phyloP scores from a whole-genome alignment of 2,888 invertebrate species.

The Tanytarsus gracilentus region DNA sequence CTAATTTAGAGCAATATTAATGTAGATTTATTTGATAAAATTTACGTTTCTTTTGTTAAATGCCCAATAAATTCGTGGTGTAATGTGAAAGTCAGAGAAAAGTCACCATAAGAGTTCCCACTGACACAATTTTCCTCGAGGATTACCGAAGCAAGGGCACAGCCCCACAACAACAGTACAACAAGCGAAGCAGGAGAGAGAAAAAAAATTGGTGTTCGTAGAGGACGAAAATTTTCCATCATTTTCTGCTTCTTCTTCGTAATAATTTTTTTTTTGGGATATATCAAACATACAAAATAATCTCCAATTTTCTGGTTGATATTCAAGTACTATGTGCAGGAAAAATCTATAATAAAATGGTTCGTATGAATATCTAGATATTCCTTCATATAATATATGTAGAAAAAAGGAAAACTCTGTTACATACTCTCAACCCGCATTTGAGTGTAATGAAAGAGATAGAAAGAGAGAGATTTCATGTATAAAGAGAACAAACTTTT shows the following conservation, averaged over 20 bases:
- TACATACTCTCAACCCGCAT: not conserved
- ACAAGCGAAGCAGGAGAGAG: constrained; percentile 1
- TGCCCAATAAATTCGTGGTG: not conserved
- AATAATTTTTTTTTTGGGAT: constrained; percentile 20
- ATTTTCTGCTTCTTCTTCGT: constrained; percentile 24
- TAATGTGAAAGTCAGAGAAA: constrained; percentile 8
- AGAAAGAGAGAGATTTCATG: constrained; percentile 1
- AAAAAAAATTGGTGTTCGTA: constrained; percentile 17
- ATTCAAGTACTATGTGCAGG: constrained; percentile 8
- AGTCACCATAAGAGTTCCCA: constrained; percentile 17
- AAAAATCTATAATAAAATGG: constrained; percentile 29
- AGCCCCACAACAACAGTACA: constrained; percentile 28
- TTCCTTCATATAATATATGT: not conserved
- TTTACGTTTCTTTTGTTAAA: no score
- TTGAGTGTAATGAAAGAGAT: not conserved
- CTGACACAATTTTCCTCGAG: constrained; percentile 26
- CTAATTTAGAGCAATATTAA: no score
- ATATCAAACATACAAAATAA: constrained; percentile 18
- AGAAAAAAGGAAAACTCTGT: not conserved
- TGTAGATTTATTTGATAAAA: no score
- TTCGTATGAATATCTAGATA: constrained; percentile 17
- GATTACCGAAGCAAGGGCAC: constrained; percentile 28
- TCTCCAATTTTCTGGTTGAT: not conserved
- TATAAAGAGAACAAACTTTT: no score
- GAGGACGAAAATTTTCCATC: constrained; percentile 29